Evolutionary conservation across 1,140 invertebrate genomes (phyloP), one percentile per base, ranked within the genome.

Genomic region (Anthonomus grandis): DNA sequence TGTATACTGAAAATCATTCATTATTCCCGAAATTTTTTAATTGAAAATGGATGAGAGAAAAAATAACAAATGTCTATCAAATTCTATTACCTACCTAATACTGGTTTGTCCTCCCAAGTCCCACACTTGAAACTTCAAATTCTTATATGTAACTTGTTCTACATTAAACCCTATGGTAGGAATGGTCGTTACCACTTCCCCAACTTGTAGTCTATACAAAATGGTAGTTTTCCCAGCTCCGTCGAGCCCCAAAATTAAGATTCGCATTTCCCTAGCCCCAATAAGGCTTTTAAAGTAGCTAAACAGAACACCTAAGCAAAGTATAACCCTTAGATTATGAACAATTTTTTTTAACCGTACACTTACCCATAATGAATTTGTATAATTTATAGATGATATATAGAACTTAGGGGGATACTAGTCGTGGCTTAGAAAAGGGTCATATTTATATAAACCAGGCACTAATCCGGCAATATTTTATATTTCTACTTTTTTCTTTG

Each of bases 141-240:
- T 96, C 81, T 95, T 95, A 74, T 95, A 95, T 65, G 90, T 92
- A 39, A 96, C 93, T 85, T 95, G 92, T 77, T 96, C 93, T 66
- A 97, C 94, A 79, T 97, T 97, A 74, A 96, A 96, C n/a, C 94
- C 94, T 72, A 97, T 97, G 8, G 94, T 98, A 53, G 95, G 94
- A 76, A 98, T 97, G 19, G 97, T 99, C n/a, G 96, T 99, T 1
- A 99, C 96, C 41, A 99, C 95, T 82, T 99, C 96, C 17, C 97
- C 97, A 57, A 98, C 97, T 84, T 99, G 95, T 67, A 98, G 80
- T 78, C 91, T 89, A 77, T 99, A 99, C 36, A 99, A 78, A 78
- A 99, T 99, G 46, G 97, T 99, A 6, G 97, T 99, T 83, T 99
- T 99, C 60, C 95, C 94, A 72, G 93, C 93, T 50, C 96, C 96